Percentiles rank a stretch among this genome's conserved stretches.
Conservation (phyloP, 2,888 invertebrate species). For the Thecophora atra region DNA sequence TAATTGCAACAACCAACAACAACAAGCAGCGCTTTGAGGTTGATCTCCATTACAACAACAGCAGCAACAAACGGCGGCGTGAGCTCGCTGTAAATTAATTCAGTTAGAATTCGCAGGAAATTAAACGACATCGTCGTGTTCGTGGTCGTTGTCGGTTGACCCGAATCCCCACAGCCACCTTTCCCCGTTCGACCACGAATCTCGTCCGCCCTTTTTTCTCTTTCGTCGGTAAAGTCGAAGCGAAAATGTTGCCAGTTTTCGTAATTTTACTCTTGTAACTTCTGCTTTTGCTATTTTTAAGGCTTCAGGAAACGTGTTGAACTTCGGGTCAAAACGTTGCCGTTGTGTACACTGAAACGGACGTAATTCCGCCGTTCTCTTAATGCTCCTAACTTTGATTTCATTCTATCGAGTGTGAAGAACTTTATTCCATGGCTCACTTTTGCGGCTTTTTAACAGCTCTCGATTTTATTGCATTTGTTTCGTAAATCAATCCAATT, state of each 20-base stretch:
- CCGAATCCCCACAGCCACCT: slow-evolving; percentile 53
- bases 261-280: neutral
- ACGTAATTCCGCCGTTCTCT: too few species aligned
- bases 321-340: slow-evolving; percentile 31
- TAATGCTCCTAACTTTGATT: slow-evolving; percentile 9
- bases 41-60: neutral
- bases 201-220: neutral
- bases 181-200: slow-evolving; percentile 27
- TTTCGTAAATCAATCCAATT: too few species aligned
- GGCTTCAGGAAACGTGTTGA: slow-evolving; percentile 43
- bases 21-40: neutral
- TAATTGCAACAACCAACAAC: slow-evolving; percentile 13
- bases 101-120: slow-evolving; percentile 27
- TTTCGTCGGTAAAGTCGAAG: neutral
- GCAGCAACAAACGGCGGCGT: slow-evolving; percentile 9
- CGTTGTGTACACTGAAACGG: slow-evolving; percentile 25
- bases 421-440: slow-evolving; percentile 1
- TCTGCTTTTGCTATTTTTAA: neutral
- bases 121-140: slow-evolving; percentile 25
- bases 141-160: slow-evolving; percentile 51
- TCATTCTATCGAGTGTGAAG: neutral
- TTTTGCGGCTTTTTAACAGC: slow-evolving; percentile 21
- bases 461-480: neutral
- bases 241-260: neutral
- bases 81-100: slow-evolving; percentile 22